Evolutionary conservation across 2,113 vertebrate genomes (phyloP).

Genomic region (Cyanistes caeruleus): DNA sequence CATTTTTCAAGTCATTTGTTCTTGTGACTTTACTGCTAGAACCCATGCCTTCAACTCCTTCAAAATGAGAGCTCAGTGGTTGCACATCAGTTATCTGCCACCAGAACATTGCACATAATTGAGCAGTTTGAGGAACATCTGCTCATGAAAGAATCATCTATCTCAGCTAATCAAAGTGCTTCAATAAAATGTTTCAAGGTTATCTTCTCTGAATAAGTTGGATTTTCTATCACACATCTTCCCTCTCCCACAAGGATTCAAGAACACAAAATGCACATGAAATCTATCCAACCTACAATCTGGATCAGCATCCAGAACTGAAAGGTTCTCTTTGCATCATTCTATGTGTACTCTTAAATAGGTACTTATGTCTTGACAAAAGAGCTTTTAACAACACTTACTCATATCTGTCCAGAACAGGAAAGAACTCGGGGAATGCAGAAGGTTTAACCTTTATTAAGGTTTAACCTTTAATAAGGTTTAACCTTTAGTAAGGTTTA

Average conservation of each 20-base stretch:
- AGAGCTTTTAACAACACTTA: not conserved
- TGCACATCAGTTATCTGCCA: not conserved
- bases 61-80: not conserved
- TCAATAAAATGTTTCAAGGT: not conserved
- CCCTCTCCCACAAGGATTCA: not conserved
- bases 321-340: not conserved
- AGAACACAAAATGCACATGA: not conserved
- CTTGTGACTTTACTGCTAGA: not conserved
- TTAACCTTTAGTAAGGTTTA: too few relatives aligned
- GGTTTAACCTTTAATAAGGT: too few relatives aligned
- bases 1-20: not conserved
- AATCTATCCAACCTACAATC: not conserved
- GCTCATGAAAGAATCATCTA: not conserved
- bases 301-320: not conserved
- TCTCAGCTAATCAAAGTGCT: not conserved
- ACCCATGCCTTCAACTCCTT: not conserved
- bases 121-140: conserved; percentile 19
- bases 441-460: too few relatives aligned
- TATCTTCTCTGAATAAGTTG: not conserved
- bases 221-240: not conserved
- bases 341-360: not conserved
- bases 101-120: not conserved
- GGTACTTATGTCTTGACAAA: not conserved
- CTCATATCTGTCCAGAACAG: not conserved
- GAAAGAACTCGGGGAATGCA: not conserved